phyloP scores from a whole-genome alignment of 2,113 vertebrate species.

The Phylloscopus whistleri region DNA sequence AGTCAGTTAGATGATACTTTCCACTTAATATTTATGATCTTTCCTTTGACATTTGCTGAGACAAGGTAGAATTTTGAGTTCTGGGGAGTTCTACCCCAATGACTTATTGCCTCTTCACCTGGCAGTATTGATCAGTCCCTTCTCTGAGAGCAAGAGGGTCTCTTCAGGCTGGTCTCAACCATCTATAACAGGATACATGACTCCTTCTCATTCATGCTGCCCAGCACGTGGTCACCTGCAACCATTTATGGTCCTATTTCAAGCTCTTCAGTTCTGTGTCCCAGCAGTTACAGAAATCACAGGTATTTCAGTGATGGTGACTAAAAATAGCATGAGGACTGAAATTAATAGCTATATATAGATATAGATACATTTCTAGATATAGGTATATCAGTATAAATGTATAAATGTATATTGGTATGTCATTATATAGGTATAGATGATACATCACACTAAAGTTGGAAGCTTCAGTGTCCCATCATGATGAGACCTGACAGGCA shows the following conservation, averaged over 20 bases:
- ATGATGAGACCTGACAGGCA: neutral
- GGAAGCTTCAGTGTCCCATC: neutral
- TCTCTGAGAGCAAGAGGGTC: neutral
- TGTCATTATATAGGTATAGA: neutral
- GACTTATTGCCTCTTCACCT: neutral
- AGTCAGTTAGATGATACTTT: neutral
- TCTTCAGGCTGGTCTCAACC: neutral
- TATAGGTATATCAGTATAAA: neutral
- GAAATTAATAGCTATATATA: neutral
- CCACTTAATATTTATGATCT: neutral
- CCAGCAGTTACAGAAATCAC: neutral
- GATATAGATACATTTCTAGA: neutral
- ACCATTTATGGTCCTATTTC: neutral
- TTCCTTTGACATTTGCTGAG: neutral
- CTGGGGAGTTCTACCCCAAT: neutral
- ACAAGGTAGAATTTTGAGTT: neutral
- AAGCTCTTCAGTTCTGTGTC: neutral
- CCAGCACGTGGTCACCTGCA: neutral
- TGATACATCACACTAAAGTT: neutral
- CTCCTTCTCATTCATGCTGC: neutral
- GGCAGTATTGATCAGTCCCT: neutral
- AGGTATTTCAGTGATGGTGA: neutral
- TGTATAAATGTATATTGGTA: neutral
- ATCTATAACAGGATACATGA: accelerated
- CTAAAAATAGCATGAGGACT: neutral